These are phyloP conservation scores for Pomacea maculata DNA, from an alignment of 1,140 invertebrate species.

Conservation along the genomic window DNA sequence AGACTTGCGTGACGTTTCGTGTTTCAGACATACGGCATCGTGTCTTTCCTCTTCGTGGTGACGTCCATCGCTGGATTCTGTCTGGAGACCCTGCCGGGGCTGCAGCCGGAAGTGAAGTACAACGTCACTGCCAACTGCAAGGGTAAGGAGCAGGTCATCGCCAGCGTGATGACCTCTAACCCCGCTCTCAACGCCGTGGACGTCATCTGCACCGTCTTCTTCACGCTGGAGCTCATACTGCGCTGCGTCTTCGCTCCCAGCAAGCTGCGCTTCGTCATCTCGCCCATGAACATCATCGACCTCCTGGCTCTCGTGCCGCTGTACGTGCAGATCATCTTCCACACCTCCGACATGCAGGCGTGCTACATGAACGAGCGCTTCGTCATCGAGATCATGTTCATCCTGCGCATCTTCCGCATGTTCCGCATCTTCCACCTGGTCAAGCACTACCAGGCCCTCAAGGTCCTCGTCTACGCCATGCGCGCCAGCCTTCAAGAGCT, in stretches of 20 bases:
- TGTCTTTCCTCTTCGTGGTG: slow-evolving; percentile 90
- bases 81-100: slow-evolving; percentile 87
- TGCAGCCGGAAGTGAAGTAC: slow-evolving; percentile 76
- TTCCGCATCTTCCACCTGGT: slow-evolving; percentile 63
- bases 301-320: slow-evolving; percentile 67
- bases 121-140: slow-evolving; percentile 71
- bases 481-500: slow-evolving; percentile 61
- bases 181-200: slow-evolving; percentile 50
- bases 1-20: slow-evolving; percentile 11
- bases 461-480: slow-evolving; percentile 60
- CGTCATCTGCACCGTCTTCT: slow-evolving; percentile 66
- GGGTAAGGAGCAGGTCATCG: slow-evolving; percentile 21
- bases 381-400: slow-evolving; percentile 58
- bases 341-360: slow-evolving; percentile 36
- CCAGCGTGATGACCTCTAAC: slow-evolving; percentile 36
- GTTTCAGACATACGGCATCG: slow-evolving; percentile 78
- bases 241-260: slow-evolving; percentile 64
- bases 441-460: slow-evolving; percentile 59
- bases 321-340: slow-evolving; percentile 57
- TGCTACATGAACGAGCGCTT: slow-evolving; percentile 56
- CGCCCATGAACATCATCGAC: slow-evolving; percentile 68
- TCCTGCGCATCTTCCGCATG: slow-evolving; percentile 61
- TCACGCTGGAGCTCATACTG: slow-evolving; percentile 65
- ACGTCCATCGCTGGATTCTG: slow-evolving; percentile 91
- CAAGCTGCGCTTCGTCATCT: slow-evolving; percentile 63